Conservation (phyloP, 2,888 invertebrate genomes). For the Bhutanitis thaidina region DNA sequence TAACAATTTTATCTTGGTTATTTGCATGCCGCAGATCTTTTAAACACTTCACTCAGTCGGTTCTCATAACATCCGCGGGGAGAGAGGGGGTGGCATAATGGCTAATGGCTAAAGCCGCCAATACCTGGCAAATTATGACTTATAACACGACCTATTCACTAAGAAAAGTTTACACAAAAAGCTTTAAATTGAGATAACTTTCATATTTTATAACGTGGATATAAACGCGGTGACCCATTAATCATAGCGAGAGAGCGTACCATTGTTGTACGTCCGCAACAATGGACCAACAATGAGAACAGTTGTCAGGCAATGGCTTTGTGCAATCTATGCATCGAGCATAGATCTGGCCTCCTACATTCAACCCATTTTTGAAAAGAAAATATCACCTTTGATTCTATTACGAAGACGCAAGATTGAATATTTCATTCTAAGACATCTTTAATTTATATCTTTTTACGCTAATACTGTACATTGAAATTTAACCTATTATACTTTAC, state of each 20-base stretch:
- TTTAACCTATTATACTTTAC: too few species aligned
- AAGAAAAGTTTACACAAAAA: slow-evolving; percentile 36
- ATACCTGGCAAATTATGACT: too few species aligned
- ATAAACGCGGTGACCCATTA: slow-evolving; percentile 41
- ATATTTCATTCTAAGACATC: slow-evolving; percentile 6
- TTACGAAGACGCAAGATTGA: slow-evolving; percentile 23
- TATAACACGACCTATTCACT: too few species aligned
- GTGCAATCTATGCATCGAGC: slow-evolving; percentile 59
- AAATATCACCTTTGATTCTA: slow-evolving; percentile 38
- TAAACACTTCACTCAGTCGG: too few species aligned
- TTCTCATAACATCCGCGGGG: too few species aligned
- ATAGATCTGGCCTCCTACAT: slow-evolving; percentile 55
- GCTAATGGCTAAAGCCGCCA: too few species aligned
- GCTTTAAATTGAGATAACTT: slow-evolving; percentile 37
- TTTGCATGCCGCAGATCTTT: too few species aligned
- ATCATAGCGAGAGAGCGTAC: slow-evolving; percentile 29
- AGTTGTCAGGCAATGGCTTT: slow-evolving; percentile 56
- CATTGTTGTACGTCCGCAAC: slow-evolving; percentile 46
- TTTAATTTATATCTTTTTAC: not conserved
- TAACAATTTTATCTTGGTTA: too few species aligned
- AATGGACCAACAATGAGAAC: slow-evolving; percentile 54
- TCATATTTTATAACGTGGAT: slow-evolving; percentile 42
- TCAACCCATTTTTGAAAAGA: slow-evolving; percentile 45
- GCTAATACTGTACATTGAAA: too few species aligned
- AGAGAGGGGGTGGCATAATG: too few species aligned